Evolutionary conservation across 2,113 vertebrate species (phyloP), one percentile per base, ranked within the genome.

Genomic region (Amphiprion ocellaris): DNA sequence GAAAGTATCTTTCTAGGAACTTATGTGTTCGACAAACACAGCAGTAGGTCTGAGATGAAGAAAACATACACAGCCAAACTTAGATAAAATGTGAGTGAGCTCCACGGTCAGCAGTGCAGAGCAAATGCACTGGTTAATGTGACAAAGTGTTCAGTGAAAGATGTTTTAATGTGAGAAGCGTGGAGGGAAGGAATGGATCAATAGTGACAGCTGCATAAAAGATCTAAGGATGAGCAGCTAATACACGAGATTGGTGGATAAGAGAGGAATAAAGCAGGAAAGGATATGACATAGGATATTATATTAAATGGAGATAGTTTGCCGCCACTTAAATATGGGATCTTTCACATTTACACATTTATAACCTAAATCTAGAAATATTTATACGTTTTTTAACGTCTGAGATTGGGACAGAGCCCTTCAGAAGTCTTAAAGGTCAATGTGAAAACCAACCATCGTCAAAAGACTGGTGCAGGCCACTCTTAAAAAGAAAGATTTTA

Each of bases 401-500:
- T 73, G 8, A 83, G 79, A 77, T 53, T 59, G 53, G 47, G 61
- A 89, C 44, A n/a, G 50, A 79, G 71, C 49, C 74, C 81, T 61
- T 91, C 50, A 87, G 24, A 87, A 85, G 61, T 72, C 61, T 86
- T 85, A 91, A 92, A 93, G 89, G 92, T 92, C 89, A 91, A 82
- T 60, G 67, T 85, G 33, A 77, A 90, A 90, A 84, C 69, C 69
- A 26, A 64, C 60, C 12, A 26, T 67, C 72, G 85, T 87, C 66
- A 85, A 89, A 84, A 68, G 54, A 79, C 52, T 37, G 54, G 58
- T 0, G 14, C 37, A 28, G 72, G 70, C 71, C 66, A 46, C 66
- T 64, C 28, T 74, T 82, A 54, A 88, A 86, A 80, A 67, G 69
- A 54, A 46, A 80, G 87, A 87, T 90, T 84, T 86, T 39, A 89